Base-by-base conservation (phyloP, 2,888 invertebrate species). In the Lysandra coridon region DNA sequence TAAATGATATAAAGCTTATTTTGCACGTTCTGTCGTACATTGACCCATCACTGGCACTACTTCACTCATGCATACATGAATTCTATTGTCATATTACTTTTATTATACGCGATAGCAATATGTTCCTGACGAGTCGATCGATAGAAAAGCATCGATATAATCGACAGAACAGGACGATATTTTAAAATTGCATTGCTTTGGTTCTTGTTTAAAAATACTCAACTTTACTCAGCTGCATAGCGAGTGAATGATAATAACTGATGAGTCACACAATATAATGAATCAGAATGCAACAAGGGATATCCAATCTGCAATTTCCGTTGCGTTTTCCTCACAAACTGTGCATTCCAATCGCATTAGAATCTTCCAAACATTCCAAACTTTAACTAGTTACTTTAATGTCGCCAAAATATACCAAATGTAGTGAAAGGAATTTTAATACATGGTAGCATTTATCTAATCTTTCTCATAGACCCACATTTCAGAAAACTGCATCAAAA, bases 281-380 rank as follows among this genome's bases (percentile, higher is more conserved):
- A 33, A 69, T 69, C 69, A 69, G 14, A 37, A 33, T 33, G 37
- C 33, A 33, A 69, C 37, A 69, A 69, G 17, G 69, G 69, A 69
- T 69, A 69, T 69, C 69, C 69, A 69, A 37, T 69, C 14, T 33
- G 33, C 69, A 69, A 69, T 69, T 33, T 69, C 69, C 69, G 69
- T 69, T 69, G 4, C 37, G 33, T 69, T 69, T 69, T 69, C 69
- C 69, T 14, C 17, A 14, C 33, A 69, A 33, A 37, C 33, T 23
- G 23, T 23, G 62, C 62, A 62, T 62, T 30, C 64, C 64, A 30
- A 30, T 64, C 64, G 30, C 30, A 30, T 33, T 64, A 30, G 1
- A 64, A 64, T 10, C 62, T 30, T 64, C 62, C 3, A 64, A 64
- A 12, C 1, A 64, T 64, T 64, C 12, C 64, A 30, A 64, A 64